Percentiles rank a stretch among this genome's conserved stretches.
Evolutionary conservation across 2,888 invertebrate species (phyloP).

Genomic region (Phyllotreta cruciferae): DNA sequence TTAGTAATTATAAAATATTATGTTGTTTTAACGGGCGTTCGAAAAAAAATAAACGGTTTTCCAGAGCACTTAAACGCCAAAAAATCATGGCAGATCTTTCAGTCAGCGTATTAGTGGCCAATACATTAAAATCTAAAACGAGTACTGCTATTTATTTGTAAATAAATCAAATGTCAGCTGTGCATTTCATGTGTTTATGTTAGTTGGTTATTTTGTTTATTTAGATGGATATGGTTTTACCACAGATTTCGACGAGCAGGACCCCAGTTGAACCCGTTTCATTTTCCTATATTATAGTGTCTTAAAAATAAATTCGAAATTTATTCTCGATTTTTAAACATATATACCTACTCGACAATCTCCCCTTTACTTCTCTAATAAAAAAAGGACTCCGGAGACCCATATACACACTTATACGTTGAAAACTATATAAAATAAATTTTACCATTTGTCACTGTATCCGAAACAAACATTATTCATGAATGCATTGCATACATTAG

Average conservation of each 20-base stretch:
- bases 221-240: background rate
- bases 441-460: constrained; percentile 31
- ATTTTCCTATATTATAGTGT: too few relatives aligned
- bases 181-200: constrained; percentile 25
- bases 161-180: constrained; percentile 30
- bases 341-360: constrained; percentile 18
- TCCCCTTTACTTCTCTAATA: background rate
- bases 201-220: constrained; percentile 3
- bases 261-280: too few relatives aligned
- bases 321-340: constrained; percentile 27
- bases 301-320: background rate
- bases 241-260: too few relatives aligned
- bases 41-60: too few relatives aligned
- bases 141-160: constrained; percentile 20
- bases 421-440: constrained; percentile 26
- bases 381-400: background rate
- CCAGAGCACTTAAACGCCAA: too few relatives aligned
- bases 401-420: constrained; percentile 4
- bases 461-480: constrained; percentile 33
- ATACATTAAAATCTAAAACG: too few relatives aligned
- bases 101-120: too few relatives aligned
- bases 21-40: too few relatives aligned
- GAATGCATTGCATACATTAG: constrained; percentile 34
- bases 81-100: too few relatives aligned
- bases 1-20: too few relatives aligned